Evolutionary conservation across 92 coral and sea anemone species (phyloP), one percentile per base, ranked within the genome.

Genomic region (Epizoanthus scotinus): DNA sequence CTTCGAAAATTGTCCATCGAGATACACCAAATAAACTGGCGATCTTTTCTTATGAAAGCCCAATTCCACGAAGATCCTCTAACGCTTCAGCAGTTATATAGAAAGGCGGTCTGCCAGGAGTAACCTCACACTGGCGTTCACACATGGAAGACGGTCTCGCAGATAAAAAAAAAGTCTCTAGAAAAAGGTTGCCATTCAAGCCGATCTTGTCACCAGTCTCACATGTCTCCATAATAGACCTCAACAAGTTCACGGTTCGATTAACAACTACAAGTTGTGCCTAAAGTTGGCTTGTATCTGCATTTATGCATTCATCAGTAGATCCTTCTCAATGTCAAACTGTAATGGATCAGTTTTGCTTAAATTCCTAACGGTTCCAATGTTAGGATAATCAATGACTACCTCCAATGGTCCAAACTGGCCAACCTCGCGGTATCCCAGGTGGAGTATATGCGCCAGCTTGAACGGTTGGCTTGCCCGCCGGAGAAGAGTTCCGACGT

Each of bases 21-120:
- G 84, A 79, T 31, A 79, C 75, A 57, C 84, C 73, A 64, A 79
- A 78, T 7, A 78, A 78, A 29, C n/a, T 25, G 56, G 83, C 83
- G 14, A 78, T 78, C 59, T 78, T 78, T n/a, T 78, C 57, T 60
- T 72, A 78, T 38, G 83, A 13, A 78, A 78, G 63, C 59, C 83
- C 83, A 38, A 78, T 78, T 78, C 83, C 71, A 78, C 83, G 71
- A 62, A 63, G 71, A 78, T 61, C 83, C 38, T 61, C 55, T 31
- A 78, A 28, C 29, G 50, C 61, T 36, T 78, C 70, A 2, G 70
- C 70, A 25, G 82, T 27, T 17, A 28, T 78, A 36, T 57, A 8
- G 62, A 57, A 9, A 57, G 62, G 22, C 2, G 62, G 62, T 21
- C 62, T n/a, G 25, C 62, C 62, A 29, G 83, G 83, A 58, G 70